A percentile compares a stretch with the other conserved stretches of the same genome.
Evolutionary conservation across 2,113 vertebrate species (phyloP).

Genomic region (Corydoras sp.): DNA sequence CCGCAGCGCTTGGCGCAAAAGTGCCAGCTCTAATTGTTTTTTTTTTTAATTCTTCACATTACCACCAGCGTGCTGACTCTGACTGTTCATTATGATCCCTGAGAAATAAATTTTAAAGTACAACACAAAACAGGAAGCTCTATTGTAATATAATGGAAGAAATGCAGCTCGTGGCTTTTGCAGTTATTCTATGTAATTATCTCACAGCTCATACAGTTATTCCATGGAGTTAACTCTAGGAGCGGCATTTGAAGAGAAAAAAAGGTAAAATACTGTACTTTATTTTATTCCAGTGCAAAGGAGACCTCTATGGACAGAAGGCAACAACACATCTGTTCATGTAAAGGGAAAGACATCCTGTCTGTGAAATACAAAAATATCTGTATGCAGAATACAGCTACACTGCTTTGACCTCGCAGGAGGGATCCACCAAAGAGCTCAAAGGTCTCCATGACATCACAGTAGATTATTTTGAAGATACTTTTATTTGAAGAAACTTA

Average conservation of each 20-base stretch:
- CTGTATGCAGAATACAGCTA: too few species aligned
- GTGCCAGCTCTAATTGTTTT: not conserved
- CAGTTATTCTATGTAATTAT: too few species aligned
- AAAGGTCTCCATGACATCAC: too few species aligned
- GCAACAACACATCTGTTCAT: constrained; percentile 20
- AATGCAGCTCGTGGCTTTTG: too few species aligned
- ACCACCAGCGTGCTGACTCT: not conserved
- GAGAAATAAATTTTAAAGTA: not conserved
- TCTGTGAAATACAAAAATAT: too few species aligned
- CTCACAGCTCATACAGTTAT: too few species aligned
- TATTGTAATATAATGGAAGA: too few species aligned
- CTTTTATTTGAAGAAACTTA: too few species aligned
- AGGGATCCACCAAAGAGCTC: too few species aligned
- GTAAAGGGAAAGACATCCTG: not conserved
- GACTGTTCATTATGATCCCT: not conserved
- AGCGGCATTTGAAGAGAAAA: not conserved
- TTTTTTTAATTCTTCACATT: not conserved
- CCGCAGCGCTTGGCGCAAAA: not conserved
- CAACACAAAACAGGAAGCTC: not conserved
- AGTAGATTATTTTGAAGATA: too few species aligned
- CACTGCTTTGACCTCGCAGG: too few species aligned
- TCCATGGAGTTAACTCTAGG: too few species aligned
- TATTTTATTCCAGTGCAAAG: constrained; percentile 37
- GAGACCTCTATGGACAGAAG: constrained; percentile 50
- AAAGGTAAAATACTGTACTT: not conserved